A percentile compares a stretch with the other conserved stretches of the same genome.
Conservation (phyloP, 2,888 invertebrate species). For the Eupithecia pulchellata region DNA sequence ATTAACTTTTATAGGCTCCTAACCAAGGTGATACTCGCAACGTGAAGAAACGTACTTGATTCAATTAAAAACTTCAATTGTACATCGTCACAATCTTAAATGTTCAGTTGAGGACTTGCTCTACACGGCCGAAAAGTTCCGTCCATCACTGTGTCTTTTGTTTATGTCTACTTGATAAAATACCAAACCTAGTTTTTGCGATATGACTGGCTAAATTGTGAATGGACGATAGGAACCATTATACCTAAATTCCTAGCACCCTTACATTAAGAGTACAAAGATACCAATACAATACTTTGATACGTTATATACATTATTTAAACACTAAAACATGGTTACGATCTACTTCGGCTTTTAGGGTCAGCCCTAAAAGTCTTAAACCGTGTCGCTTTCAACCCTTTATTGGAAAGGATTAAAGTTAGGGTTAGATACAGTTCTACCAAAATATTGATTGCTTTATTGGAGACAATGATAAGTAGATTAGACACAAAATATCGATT, state of each 20-base stretch:
- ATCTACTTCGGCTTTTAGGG: too few relatives aligned
- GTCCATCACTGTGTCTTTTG: background rate
- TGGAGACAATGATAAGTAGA: background rate
- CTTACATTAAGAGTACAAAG: background rate
- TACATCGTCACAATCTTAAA: slow-evolving; percentile 21
- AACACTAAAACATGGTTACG: background rate
- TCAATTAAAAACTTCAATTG: slow-evolving; percentile 18
- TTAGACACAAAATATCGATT: too few relatives aligned
- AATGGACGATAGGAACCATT: background rate
- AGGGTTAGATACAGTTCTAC: background rate
- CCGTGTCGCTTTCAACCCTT: background rate
- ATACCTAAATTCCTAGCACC: background rate
- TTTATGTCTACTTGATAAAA: background rate
- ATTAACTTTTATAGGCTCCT: slow-evolving; percentile 7
- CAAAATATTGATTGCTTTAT: background rate
- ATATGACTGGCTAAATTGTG: background rate
- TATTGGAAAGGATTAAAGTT: background rate
- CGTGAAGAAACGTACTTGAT: slow-evolving; percentile 12
- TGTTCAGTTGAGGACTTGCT: slow-evolving; percentile 25
- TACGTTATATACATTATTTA: background rate
- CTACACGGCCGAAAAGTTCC: background rate
- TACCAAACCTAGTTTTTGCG: background rate
- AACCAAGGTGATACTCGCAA: background rate
- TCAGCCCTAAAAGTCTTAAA: too few relatives aligned
- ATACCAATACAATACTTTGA: background rate